Base-by-base conservation (phyloP, 2,888 invertebrate species). In the Lycophotia porphyrea region DNA sequence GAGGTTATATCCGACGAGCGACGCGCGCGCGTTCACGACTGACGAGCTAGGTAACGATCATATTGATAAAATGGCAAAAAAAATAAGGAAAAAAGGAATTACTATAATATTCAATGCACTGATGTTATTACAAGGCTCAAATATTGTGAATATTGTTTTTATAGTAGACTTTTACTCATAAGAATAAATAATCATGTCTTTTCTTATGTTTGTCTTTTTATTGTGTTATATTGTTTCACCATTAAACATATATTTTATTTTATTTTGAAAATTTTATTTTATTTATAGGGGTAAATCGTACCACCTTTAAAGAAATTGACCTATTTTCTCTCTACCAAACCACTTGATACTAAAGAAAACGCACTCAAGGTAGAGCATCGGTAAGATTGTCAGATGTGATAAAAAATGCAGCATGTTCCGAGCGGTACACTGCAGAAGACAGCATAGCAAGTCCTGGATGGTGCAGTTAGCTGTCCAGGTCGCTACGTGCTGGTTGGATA, bases 1-100 rank as follows among this genome's bases (percentile, higher is more conserved):
- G 92, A 93, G 93, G 93, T 91, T 92, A 91, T 88, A 92, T 92
- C 91, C 90, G 91, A 84, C 77, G 87, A 90, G 88, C 87, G 83
- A 89, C 90, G 90, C 90, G 81, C 90, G 88, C 89, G 69, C 71
- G 67, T 89, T 89, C 92, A 91, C 90, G 92, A 92, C 89, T 90
- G 88, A 88, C 88, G 87, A 76, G 75, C 86, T 82, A 90, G 85
- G 89, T 78, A 70, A 84, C 80, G 85, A 80, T 61, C 88, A 87
- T 70, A 74, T 42, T 82, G 74, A 82, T 86, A 83, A 81, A 77
- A 63, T 15, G 13, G 39, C 70, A 73, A 72, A 70, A 68, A n/a
- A 55, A 55, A 24, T 8, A 31, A 7, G 24, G 1, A 49, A 34
- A 27, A n/a, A 21, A 13, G 1, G 18, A 27, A 24, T 36, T 9